These are phyloP conservation scores for Halichoeres trimaculatus DNA, from an alignment of 2,113 vertebrate species.

Conservation along the genomic window DNA sequence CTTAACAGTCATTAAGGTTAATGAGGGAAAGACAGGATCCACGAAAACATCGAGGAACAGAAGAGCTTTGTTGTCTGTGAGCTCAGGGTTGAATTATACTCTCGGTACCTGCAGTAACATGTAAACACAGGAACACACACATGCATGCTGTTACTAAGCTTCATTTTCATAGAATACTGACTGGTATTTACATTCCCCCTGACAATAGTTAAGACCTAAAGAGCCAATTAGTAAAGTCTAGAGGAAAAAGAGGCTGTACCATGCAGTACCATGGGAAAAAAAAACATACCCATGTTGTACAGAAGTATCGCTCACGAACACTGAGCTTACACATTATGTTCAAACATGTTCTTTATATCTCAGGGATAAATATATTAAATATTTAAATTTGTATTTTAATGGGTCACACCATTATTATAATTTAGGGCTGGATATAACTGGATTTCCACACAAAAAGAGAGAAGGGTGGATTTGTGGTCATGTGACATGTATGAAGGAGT, in stretches of 20 bases:
- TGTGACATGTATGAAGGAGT: slow-evolving; percentile 58
- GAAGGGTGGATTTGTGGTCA: slow-evolving; percentile 64
- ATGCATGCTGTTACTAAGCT: not conserved
- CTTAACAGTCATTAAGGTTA: not conserved
- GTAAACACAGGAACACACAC: slow-evolving; percentile 2
- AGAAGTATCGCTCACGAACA: not conserved
- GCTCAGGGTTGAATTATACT: slow-evolving; percentile 1
- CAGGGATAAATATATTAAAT: not conserved
- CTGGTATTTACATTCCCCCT: slow-evolving; percentile 57
- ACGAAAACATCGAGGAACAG: slow-evolving; percentile 8
- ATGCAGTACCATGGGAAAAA: slow-evolving; percentile 29
- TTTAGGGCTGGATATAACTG: not conserved
- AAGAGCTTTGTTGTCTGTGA: slow-evolving; percentile 21
- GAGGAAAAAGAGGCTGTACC: slow-evolving; percentile 48
- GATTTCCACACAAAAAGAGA: slow-evolving; percentile 5
- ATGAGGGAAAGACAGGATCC: not conserved
- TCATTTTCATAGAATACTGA: slow-evolving; percentile 28
- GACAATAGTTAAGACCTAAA: slow-evolving; percentile 46
- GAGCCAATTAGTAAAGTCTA: slow-evolving; percentile 55
- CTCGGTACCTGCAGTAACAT: slow-evolving; percentile 13
- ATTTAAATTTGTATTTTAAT: not conserved
- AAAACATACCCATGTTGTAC: not conserved
- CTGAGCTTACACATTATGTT: not conserved
- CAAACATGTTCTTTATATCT: not conserved
- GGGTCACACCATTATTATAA: not conserved